Conservation (phyloP, 2,888 invertebrate species). For the Pristionchus arcanus region DNA sequence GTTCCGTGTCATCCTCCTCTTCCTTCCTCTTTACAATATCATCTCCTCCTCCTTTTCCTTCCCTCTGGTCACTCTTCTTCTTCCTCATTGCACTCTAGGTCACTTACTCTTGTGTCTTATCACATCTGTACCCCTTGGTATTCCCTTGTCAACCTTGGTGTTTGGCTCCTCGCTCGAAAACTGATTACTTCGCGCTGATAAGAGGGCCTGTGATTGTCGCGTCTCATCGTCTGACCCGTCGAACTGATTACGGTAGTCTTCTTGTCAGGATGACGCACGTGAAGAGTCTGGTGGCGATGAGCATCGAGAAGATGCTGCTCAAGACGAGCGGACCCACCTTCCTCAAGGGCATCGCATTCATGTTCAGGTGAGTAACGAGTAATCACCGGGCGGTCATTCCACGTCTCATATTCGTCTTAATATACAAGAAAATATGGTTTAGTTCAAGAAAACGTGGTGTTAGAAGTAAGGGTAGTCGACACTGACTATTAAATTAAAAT, state of each 20-base stretch:
- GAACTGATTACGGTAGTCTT: background rate
- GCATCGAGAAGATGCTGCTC: constrained; percentile 69
- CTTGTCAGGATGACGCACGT: constrained; percentile 62
- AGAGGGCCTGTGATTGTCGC: background rate
- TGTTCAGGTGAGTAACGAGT: constrained; percentile 38
- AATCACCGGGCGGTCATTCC: too few relatives aligned
- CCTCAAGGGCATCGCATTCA: constrained; percentile 59
- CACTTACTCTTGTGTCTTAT: background rate
- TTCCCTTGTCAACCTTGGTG: background rate
- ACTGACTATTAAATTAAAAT: too few relatives aligned
- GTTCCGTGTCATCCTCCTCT: constrained; percentile 30
- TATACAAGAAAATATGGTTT: too few relatives aligned
- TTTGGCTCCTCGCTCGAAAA: background rate
- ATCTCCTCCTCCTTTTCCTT: background rate
- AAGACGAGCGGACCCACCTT: constrained; percentile 69
- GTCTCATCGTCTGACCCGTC: background rate
- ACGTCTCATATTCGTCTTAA: too few relatives aligned
- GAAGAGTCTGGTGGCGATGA: constrained; percentile 69
- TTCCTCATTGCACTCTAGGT: background rate
- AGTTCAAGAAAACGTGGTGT: too few relatives aligned
- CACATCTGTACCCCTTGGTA: background rate
- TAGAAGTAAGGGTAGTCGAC: too few relatives aligned
- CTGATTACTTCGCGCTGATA: background rate
- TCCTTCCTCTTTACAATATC: constrained; percentile 4
- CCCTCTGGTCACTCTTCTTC: background rate